Evolutionary conservation across 2,113 vertebrate species (phyloP).

Genomic region (Xyrauchen texanus): DNA sequence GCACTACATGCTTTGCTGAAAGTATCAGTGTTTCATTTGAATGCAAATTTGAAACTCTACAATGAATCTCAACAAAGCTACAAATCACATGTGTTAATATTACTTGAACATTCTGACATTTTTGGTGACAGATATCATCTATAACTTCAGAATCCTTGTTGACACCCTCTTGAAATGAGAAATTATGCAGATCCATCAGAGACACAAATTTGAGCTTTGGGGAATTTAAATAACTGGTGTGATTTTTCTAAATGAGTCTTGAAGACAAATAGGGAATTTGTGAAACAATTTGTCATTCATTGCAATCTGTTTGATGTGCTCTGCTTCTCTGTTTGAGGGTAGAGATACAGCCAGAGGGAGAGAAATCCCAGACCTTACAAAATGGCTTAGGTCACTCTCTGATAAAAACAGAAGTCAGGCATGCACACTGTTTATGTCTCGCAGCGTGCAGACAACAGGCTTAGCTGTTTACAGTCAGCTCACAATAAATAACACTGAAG

Average conservation of each 20-base stretch:
- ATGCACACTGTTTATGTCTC: not conserved
- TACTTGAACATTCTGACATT: too few relatives aligned
- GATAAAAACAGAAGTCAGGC: constrained; percentile 6
- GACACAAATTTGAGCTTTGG: not conserved
- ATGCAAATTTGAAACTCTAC: too few relatives aligned
- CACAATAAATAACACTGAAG: constrained; percentile 32
- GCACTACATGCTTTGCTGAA: too few relatives aligned
- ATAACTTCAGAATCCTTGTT: not conserved
- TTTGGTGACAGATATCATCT: too few relatives aligned
- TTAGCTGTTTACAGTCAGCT: constrained; percentile 13
- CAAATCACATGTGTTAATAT: too few relatives aligned
- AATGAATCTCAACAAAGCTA: too few relatives aligned
- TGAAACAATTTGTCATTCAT: not conserved
- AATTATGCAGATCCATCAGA: not conserved
- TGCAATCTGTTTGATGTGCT: not conserved
- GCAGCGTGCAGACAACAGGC: not conserved
- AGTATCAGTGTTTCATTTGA: too few relatives aligned
- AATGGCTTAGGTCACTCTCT: constrained; percentile 19
- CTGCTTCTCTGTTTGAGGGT: not conserved
- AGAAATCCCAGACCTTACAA: constrained; percentile 23
- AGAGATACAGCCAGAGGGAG: not conserved
- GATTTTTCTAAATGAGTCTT: too few relatives aligned
- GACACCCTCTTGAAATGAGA: not conserved
- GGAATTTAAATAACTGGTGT: not conserved
- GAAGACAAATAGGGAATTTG: too few relatives aligned